phyloP scores from a whole-genome alignment of 2,888 invertebrate genomes.

The Chelonus formosanus region DNA sequence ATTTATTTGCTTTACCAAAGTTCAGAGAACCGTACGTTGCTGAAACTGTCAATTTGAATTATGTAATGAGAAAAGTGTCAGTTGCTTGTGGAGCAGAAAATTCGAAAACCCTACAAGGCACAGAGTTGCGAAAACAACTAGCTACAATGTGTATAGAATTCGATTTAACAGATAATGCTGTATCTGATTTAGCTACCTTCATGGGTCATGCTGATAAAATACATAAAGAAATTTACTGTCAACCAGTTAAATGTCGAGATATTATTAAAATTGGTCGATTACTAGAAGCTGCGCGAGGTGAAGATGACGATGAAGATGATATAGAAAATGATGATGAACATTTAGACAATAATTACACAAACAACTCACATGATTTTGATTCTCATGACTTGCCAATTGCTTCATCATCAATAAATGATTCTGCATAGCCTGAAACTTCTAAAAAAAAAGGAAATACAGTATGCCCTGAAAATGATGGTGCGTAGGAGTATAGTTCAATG shows the following conservation, averaged over 20 bases:
- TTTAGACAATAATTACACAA: too few species aligned
- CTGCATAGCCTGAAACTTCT: too few species aligned
- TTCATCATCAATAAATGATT: too few species aligned
- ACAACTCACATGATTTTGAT: too few species aligned
- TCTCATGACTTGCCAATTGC: too few species aligned
- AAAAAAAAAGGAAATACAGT: too few species aligned
- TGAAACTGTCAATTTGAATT: conserved; percentile 40
- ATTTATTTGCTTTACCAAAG: conserved; percentile 30
- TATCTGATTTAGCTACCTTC: conserved; percentile 24
- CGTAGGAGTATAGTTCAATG: too few species aligned
- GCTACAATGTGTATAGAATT: conserved; percentile 30
- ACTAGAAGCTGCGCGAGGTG: conserved; percentile 37
- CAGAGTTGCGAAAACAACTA: conserved; percentile 30
- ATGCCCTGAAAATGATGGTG: too few species aligned
- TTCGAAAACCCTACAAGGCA: conserved; percentile 37
- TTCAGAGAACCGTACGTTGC: neutral
- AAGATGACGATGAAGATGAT: too few species aligned
- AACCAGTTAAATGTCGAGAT: conserved; percentile 38
- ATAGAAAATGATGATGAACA: too few species aligned
- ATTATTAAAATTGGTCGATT: conserved; percentile 39
- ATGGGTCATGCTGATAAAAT: conserved; percentile 30
- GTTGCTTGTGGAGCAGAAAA: conserved; percentile 40
- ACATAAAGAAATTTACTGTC: conserved; percentile 36
- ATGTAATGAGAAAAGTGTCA: conserved; percentile 41
- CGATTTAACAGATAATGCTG: conserved; percentile 13